Conservation (phyloP, 2,113 vertebrate genomes). For the Ptychochromis oligacanthus region DNA sequence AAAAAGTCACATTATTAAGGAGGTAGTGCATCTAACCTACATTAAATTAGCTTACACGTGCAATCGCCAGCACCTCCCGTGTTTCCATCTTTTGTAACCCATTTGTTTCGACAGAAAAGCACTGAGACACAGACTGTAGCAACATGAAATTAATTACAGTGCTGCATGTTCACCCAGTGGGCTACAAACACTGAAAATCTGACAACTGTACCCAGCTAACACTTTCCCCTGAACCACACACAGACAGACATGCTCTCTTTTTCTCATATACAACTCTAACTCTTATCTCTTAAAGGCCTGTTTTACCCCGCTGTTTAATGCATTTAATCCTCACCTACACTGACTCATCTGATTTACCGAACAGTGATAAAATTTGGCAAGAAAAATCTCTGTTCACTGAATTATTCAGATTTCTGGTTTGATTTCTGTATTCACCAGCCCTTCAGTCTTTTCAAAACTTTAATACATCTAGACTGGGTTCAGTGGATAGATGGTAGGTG, state of each 20-base stretch:
- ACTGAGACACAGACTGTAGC: constrained; percentile 51
- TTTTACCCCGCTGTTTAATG: not conserved
- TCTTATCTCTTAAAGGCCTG: not conserved
- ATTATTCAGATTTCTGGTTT: too few species aligned
- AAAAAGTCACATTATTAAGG: constrained; percentile 27
- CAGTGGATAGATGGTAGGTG: not conserved
- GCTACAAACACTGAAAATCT: constrained; percentile 48
- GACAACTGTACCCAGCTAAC: constrained; percentile 38
- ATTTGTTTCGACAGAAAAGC: constrained; percentile 62
- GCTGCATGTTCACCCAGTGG: constrained; percentile 67
- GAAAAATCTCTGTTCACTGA: not conserved
- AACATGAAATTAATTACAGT: constrained; percentile 72
- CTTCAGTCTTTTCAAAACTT: not conserved
- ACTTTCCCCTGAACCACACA: not conserved
- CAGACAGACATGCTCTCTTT: not conserved
- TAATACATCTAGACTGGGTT: not conserved
- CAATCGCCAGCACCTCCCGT: constrained; percentile 41
- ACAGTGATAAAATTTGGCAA: not conserved
- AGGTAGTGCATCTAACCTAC: constrained; percentile 16
- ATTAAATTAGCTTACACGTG: constrained; percentile 46
- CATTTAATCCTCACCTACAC: not conserved
- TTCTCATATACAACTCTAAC: not conserved
- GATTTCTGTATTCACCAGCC: too few species aligned
- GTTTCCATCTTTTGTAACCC: constrained; percentile 53
- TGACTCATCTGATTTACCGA: not conserved